Conservation (phyloP, 2,113 vertebrate genomes). For the Loxodonta africana region DNA sequence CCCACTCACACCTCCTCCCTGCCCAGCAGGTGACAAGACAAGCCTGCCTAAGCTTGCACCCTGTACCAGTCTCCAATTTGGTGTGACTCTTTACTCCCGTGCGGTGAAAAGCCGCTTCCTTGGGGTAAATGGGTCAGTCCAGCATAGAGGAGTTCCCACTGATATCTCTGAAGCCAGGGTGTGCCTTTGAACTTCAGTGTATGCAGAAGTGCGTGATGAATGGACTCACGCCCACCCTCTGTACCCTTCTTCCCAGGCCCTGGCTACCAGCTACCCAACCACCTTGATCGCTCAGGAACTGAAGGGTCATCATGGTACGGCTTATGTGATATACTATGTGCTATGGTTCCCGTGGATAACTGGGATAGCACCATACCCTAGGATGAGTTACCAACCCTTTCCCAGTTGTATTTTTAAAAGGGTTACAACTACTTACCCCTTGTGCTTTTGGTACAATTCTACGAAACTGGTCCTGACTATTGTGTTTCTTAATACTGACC, state of each 20-base stretch:
- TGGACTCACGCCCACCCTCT: not conserved
- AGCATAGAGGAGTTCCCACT: not conserved
- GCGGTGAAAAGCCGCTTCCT: not conserved
- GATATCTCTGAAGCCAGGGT: not conserved
- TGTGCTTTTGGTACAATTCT: constrained; percentile 21
- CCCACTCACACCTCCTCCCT: not conserved
- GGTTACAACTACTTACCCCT: not conserved
- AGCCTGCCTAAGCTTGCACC: not conserved
- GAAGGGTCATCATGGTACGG: not conserved
- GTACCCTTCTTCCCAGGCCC: not conserved
- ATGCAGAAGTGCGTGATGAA: not conserved
- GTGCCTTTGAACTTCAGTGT: not conserved
- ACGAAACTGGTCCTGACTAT: not conserved
- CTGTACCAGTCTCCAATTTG: not conserved
- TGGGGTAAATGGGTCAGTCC: not conserved
- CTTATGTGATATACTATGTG: constrained; percentile 35
- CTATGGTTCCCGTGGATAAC: not conserved
- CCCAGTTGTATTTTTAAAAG: constrained; percentile 24
- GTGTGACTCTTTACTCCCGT: not conserved
- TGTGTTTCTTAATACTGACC: constrained; percentile 39
- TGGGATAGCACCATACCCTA: constrained; percentile 19
- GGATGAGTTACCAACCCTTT: constrained; percentile 2
- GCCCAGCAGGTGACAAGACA: not conserved
- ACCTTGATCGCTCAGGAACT: not conserved
- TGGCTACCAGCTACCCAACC: not conserved